Percentiles rank a stretch among this genome's conserved stretches.
Conservation (phyloP, 2,888 invertebrate genomes). For the Acanthosepion esculentum region DNA sequence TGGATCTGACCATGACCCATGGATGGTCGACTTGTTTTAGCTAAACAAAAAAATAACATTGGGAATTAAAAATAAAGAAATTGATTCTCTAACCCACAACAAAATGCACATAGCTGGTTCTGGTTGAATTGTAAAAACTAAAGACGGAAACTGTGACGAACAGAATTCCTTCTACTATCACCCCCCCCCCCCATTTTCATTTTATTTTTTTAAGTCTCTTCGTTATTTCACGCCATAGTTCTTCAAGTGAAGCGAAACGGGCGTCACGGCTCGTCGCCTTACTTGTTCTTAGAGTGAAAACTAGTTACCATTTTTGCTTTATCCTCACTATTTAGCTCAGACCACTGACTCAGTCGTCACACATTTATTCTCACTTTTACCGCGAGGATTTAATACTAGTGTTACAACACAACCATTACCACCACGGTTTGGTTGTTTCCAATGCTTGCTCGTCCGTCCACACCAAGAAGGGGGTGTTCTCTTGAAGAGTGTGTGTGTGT, state of each 20-base stretch:
- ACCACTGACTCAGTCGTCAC: conserved; percentile 1
- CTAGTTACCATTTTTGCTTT: background rate
- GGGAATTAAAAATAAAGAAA: too few relatives aligned
- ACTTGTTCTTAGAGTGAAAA: background rate
- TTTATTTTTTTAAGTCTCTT: too few relatives aligned
- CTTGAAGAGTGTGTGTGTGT: background rate
- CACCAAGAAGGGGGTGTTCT: background rate
- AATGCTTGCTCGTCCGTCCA: background rate
- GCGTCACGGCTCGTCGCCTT: conserved; percentile 2
- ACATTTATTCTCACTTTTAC: background rate
- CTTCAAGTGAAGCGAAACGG: background rate
- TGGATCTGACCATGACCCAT: background rate
- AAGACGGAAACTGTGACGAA: too few relatives aligned
- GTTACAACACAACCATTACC: background rate
- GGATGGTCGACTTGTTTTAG: too few relatives aligned
- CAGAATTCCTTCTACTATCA: too few relatives aligned
- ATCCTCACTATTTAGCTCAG: background rate
- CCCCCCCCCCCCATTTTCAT: too few relatives aligned
- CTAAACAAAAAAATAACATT: too few relatives aligned
- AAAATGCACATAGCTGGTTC: too few relatives aligned
- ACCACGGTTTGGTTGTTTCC: background rate
- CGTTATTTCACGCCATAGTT: too few relatives aligned
- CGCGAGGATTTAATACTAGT: background rate
- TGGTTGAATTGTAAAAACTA: too few relatives aligned
- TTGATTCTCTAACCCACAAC: too few relatives aligned